Evolutionary conservation across 2,113 vertebrate species (phyloP), one percentile per base, ranked within the genome.

Genomic region (Vulpes ferrilata): DNA sequence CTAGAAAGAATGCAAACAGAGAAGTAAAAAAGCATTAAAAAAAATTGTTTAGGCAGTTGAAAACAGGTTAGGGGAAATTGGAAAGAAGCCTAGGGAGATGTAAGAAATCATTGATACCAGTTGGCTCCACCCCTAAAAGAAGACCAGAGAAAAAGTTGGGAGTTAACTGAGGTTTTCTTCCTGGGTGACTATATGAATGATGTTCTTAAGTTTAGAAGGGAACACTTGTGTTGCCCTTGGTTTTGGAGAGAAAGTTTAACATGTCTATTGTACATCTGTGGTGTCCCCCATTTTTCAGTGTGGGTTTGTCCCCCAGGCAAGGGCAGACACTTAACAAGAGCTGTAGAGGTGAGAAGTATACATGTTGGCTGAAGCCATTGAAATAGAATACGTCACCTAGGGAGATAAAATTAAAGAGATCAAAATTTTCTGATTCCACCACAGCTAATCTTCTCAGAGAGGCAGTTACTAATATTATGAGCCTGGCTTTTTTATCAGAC

Each of bases 141-240:
- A 76, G 27, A 38, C 57, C 25, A 65, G 60, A n/a, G 55, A 32
- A 89, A 51, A 92, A 71, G 67, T 82, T 74, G 88, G 7, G 32
- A 73, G 32, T 97, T 82, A 82, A 92, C 73, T 95, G 25, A 95
- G 43, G n/a, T 82, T 83, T 90, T 60, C 22, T 81, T 86, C 43
- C 59, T 16, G 35, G 43, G 74, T 81, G 7, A 90, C 69, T 81
- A 16, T 82, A 23, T 43, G 62, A 88, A 79, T 95, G 25, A 48
- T 88, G 6, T 88, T n/a, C 43, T 89, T 88, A 71, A 19, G 11
- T 32, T 12, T 51, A 32, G 32, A 53, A 94, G 62, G 8, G 48
- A 59, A 83, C 35, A 65, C 35, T 69, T 30, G 0, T 53, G 62
- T 93, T 93, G 30, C 67, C 43, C 16, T 64, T 48, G 11, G 51